phyloP scores from a whole-genome alignment of 2,888 invertebrate genomes.

The Baccha elongata region DNA sequence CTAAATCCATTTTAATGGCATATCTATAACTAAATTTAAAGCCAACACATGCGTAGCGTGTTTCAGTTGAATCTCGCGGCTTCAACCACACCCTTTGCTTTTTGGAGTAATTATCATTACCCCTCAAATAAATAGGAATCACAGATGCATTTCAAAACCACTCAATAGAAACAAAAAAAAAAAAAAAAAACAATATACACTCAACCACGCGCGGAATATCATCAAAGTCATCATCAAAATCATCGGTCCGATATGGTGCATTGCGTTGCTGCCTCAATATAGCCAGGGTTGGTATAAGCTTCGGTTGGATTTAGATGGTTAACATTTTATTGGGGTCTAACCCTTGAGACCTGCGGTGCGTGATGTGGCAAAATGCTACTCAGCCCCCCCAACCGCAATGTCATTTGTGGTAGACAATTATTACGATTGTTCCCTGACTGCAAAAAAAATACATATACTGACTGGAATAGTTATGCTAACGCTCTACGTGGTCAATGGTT shows the following conservation, averaged over 20 bases:
- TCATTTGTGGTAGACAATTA: slow-evolving; percentile 58
- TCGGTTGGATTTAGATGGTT: not conserved
- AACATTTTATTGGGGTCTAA: not conserved
- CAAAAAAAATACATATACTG: slow-evolving; percentile 20
- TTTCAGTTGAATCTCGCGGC: slow-evolving; percentile 15
- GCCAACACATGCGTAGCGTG: not conserved
- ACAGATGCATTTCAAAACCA: slow-evolving; percentile 40
- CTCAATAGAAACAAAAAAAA: not conserved
- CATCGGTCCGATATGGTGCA: not conserved
- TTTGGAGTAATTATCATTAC: slow-evolving; percentile 20
- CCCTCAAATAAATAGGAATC: slow-evolving; percentile 3
- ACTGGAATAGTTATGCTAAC: slow-evolving; percentile 39
- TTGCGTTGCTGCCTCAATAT: not conserved
- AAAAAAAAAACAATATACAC: not conserved
- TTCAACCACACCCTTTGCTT: slow-evolving; percentile 18
- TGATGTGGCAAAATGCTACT: slow-evolving; percentile 12
- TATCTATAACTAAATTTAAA: slow-evolving; percentile 25
- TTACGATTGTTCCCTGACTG: slow-evolving; percentile 35
- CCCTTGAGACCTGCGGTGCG: not conserved
- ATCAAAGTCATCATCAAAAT: slow-evolving; percentile 45
- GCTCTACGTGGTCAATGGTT: not conserved
- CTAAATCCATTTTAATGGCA: slow-evolving; percentile 33
- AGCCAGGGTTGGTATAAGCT: slow-evolving; percentile 9
- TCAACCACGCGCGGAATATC: slow-evolving; percentile 56
- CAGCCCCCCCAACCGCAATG: slow-evolving; percentile 6